Evolutionary conservation across 2,888 invertebrate genomes (phyloP), one percentile per base, ranked within the genome.

Genomic region (Lepidonotus clava): DNA sequence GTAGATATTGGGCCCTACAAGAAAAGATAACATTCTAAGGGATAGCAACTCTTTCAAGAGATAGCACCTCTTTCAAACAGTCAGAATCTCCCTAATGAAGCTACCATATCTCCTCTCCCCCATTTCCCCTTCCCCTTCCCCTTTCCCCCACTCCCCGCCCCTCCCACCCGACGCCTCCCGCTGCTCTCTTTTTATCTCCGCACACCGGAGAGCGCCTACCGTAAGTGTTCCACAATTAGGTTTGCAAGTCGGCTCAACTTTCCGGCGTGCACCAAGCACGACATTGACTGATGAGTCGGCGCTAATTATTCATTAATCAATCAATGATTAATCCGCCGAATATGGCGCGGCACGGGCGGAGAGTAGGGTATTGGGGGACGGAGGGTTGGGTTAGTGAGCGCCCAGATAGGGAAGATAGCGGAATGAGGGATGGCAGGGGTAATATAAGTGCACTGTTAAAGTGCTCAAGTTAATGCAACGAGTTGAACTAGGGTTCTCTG

Each of bases 301-400:
- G 61, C 61, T 28, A 61, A 61, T 61, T 61, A 61, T 61, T 61
- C 61, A 61, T 61, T 61, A 61, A 61, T 61, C 61, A 61, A 61
- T 61, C 61, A 61, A 61, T 61, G 61, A 61, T 61, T 61, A 61
- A 61, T 61, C 61, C 24, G 24, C 28, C 24, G 61, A 61, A 61
- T 61, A 61, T 61, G 61, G 61, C 61, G 24, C 61, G 28, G 28
- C 24, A 28, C 61, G n/a, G 18, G 53, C 53, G 21, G 53, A n/a
- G n/a, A 61, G 61, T 61, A 61, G 61, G 61, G 61, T 18, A 11
- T 18, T 46, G 46, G 8, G 46, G 6, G 6, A 46, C 18, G 53
- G 61, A 11, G 11, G 61, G 61, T n/a, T 28, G 28, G 24, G 61
- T 61, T 61, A 61, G 61, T 61, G 61, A 61, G 61, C 61, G n/a